Evolutionary conservation across 2,113 vertebrate genomes (phyloP).

Genomic region (Corythornis madagascariensis): DNA sequence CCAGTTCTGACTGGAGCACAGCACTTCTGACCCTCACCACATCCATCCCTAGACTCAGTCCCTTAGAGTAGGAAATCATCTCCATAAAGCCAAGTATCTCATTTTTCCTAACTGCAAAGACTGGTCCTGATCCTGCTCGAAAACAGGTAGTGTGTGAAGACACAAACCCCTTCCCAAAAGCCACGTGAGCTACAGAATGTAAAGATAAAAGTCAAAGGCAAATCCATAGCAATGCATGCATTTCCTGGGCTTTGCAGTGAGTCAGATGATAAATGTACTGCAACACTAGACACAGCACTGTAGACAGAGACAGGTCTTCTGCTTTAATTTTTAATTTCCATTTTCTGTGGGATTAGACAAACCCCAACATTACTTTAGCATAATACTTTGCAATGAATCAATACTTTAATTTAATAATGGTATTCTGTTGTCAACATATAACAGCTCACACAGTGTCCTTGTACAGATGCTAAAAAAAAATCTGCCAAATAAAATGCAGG

Average conservation of each 20-base stretch:
- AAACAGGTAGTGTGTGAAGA: neutral
- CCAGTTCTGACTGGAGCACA: neutral
- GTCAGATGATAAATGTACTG: slow-evolving; percentile 26
- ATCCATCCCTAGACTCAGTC: neutral
- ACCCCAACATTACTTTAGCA: slow-evolving; percentile 22
- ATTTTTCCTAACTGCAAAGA: neutral
- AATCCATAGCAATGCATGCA: neutral
- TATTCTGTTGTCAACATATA: slow-evolving; percentile 52
- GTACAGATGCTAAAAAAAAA: neutral
- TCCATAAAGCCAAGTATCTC: neutral
- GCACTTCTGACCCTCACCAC: neutral
- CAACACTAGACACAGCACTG: neutral
- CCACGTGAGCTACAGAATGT: neutral
- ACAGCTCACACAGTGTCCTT: slow-evolving; percentile 22
- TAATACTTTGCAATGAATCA: slow-evolving; percentile 45
- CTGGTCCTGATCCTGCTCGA: neutral
- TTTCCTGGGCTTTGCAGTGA: slow-evolving; percentile 26
- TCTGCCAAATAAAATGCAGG: neutral
- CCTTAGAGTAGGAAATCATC: neutral
- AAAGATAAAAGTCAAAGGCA: neutral
- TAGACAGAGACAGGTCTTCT: slow-evolving; percentile 29
- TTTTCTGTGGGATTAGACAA: slow-evolving; percentile 56
- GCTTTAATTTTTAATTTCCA: slow-evolving; percentile 67
- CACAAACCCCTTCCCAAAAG: neutral
- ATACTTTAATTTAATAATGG: slow-evolving; percentile 61